Evolutionary conservation across 2,113 vertebrate genomes (phyloP), one percentile per base, ranked within the genome.

Genomic region (Siniperca chuatsi): DNA sequence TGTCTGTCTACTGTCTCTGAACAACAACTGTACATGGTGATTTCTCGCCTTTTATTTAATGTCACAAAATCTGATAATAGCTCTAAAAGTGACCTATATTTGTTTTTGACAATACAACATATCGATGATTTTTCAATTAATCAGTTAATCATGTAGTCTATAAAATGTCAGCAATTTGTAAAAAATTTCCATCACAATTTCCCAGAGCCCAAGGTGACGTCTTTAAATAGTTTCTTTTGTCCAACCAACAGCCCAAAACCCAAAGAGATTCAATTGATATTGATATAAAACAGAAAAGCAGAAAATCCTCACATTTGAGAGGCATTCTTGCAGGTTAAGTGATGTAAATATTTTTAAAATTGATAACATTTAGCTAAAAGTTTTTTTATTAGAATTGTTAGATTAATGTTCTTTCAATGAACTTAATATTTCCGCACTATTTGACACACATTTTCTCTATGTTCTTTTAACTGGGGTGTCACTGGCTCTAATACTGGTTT

Each of bases 21-120:
- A 92, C 87, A 82, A 83, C 82, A 86, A 77, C 77, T 86, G 78
- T 62, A 78, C 46, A 65, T 33, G 29, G 16, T 54, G 72, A 79
- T 64, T 78, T 61, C 60, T 80, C 2, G 23, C 75, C 62, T 72
- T 44, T 72, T 29, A 67, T 74, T 62, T 62, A 23, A 60, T 44
- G 29, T 69, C 67, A 8, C 55, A n/a, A 46, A 33, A 48, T 72
- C 1, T 46, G 21, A 29, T 6, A 23, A 10, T 46, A 5, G 29
- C 33, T 69, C 2, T 21, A 4, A 69, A 54, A 35, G 7, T 18
- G 0, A 67, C 33, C 8, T 52, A 4, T 50, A 42, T 33, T 40
- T 33, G 33, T 44, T 23, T 52, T 9, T 52, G 6, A 62, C 15
- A 48, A n/a, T 15, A 13, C 0, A 1, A 20, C 8, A 18, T 29